phyloP scores from a whole-genome alignment of 2,113 vertebrate species.

The Hemiscyllium ocellatum region DNA sequence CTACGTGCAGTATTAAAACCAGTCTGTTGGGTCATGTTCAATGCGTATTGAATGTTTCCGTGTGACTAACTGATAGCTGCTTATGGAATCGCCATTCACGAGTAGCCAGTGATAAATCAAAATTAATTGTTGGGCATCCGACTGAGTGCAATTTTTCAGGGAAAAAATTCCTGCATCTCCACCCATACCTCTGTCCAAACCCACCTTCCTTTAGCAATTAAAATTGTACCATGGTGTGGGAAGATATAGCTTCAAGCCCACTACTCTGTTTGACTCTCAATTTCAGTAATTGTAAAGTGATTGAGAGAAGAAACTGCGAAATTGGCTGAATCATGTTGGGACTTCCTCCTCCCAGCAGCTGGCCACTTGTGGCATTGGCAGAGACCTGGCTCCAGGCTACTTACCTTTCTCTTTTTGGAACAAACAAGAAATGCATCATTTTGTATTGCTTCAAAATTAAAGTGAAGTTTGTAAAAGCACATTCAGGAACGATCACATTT shows the following conservation, averaged over 20 bases:
- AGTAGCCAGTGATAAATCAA: too few species aligned
- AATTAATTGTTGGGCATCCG: too few species aligned
- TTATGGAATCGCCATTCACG: too few species aligned
- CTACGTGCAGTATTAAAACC: too few species aligned
- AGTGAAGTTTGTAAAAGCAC: neutral
- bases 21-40: too few species aligned
- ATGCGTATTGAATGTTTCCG: too few species aligned
- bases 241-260: neutral
- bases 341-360: neutral
- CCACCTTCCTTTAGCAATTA: too few species aligned
- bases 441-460: neutral
- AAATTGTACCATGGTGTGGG: neutral
- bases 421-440: neutral
- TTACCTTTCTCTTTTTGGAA: neutral
- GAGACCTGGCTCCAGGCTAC: neutral
- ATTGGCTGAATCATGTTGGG: neutral
- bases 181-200: too few species aligned
- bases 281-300: neutral
- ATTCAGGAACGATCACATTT: neutral
- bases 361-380: neutral
- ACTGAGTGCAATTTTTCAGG: too few species aligned
- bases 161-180: too few species aligned
- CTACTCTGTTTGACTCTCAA: neutral
- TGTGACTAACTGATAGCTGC: too few species aligned
- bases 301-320: neutral